Conservation (phyloP, 2,113 vertebrate genomes). For the Capricornis sumatraensis region DNA sequence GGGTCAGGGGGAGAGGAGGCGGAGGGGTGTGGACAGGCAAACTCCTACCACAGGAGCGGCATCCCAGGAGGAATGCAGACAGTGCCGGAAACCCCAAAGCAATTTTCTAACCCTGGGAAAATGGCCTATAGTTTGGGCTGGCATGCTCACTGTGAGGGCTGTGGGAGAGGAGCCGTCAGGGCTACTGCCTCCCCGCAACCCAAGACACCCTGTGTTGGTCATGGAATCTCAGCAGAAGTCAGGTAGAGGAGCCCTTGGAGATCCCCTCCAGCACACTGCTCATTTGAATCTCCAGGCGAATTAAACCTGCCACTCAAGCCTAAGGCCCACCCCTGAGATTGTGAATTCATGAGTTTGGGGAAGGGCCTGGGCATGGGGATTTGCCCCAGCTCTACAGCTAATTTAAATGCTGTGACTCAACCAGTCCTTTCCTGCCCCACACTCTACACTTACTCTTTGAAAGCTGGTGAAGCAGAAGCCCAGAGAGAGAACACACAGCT, state of each 20-base stretch:
- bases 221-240: not conserved
- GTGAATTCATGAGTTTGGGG: not conserved
- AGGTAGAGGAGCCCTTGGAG: not conserved
- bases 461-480: not conserved
- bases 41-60: slow-evolving; percentile 63
- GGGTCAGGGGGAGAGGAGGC: not conserved
- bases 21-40: slow-evolving; percentile 44
- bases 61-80: slow-evolving; percentile 69
- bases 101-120: slow-evolving; percentile 52
- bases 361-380: not conserved
- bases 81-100: slow-evolving; percentile 63
- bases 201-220: not conserved
- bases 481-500: not conserved
- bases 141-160: not conserved
- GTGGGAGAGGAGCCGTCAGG: not conserved
- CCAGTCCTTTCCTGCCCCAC: not conserved
- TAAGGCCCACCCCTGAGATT: not conserved
- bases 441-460: not conserved
- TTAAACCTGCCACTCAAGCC: not conserved
- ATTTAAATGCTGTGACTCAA: not conserved
- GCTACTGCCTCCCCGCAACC: not conserved
- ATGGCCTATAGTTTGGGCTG: slow-evolving; percentile 28
- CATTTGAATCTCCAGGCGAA: not conserved
- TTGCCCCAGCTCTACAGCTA: not conserved
- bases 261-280: not conserved